Conservation (phyloP, 1,140 invertebrate species). For the Paraescarpia echinospica region DNA sequence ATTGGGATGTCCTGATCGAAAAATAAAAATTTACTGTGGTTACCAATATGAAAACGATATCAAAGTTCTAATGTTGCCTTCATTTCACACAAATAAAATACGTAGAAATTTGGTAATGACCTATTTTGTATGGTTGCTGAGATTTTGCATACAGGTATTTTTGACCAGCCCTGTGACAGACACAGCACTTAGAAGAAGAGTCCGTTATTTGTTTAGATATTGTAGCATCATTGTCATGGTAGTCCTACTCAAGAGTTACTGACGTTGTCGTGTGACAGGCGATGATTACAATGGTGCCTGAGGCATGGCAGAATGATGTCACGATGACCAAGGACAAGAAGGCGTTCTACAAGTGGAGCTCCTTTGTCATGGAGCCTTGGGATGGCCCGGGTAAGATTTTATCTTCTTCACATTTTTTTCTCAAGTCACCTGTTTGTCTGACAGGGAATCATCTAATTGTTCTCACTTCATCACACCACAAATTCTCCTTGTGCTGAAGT, state of each 20-base stretch:
- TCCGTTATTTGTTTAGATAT: neutral
- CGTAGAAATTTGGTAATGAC: no score
- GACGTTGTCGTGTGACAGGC: conserved; percentile 63
- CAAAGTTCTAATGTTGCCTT: neutral
- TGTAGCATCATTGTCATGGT: neutral
- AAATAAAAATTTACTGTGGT: neutral
- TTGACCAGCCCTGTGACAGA: neutral
- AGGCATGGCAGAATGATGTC: conserved; percentile 96
- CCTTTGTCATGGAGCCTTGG: conserved; percentile 98
- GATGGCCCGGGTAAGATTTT: conserved; percentile 72
- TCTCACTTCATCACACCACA: no score
- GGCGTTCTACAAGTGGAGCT: conserved; percentile 95
- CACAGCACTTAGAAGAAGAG: no score
- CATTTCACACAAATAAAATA: neutral
- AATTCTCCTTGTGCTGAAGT: no score
- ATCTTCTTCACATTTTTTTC: neutral
- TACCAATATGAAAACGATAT: neutral
- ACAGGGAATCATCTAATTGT: no score
- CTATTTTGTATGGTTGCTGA: neutral
- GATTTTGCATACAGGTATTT: neutral
- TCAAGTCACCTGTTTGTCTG: no score
- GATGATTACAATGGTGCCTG: conserved; percentile 99
- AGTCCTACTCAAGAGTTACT: neutral
- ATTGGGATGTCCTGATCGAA: neutral
- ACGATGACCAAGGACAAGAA: conserved; percentile 91